Evolutionary conservation across 2,113 vertebrate genomes (phyloP).

Genomic region (Muntiacus reevesi): DNA sequence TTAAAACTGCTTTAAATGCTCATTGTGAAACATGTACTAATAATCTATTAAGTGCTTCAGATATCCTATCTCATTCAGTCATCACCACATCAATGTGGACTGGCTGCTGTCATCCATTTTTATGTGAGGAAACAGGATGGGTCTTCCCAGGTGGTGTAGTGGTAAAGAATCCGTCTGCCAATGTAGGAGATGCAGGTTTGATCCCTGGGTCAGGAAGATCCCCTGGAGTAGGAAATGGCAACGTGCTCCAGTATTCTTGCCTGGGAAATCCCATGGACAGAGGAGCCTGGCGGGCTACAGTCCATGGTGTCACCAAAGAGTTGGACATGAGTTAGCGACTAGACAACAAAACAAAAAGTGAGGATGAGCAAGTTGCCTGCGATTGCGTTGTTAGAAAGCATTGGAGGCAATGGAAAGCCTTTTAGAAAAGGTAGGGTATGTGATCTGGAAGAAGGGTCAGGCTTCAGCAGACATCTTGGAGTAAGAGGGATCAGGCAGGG

Average conservation of each 20-base stretch:
- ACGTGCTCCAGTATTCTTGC: neutral
- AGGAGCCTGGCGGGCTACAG: neutral
- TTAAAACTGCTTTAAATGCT: neutral
- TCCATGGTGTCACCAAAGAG: neutral
- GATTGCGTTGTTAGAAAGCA: neutral
- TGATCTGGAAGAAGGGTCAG: neutral
- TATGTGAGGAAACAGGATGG: neutral
- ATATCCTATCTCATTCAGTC: neutral
- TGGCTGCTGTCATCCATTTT: neutral
- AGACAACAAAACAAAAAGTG: neutral
- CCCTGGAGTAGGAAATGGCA: neutral
- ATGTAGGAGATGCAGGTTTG: neutral
- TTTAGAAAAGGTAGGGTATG: neutral
- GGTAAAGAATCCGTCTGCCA: neutral
- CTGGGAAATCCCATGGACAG: neutral
- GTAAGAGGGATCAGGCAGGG: too few species aligned
- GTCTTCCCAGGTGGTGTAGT: neutral
- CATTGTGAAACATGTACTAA: neutral
- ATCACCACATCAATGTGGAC: neutral
- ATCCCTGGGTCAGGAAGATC: neutral
- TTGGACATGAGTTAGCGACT: neutral
- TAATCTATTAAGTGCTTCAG: neutral
- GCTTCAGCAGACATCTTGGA: neutral
- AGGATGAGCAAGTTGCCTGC: neutral
- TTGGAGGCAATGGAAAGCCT: neutral